Evolutionary conservation across 2,797 vertebrate species (phyloP).

Genomic region (Bradypodion pumilum): DNA sequence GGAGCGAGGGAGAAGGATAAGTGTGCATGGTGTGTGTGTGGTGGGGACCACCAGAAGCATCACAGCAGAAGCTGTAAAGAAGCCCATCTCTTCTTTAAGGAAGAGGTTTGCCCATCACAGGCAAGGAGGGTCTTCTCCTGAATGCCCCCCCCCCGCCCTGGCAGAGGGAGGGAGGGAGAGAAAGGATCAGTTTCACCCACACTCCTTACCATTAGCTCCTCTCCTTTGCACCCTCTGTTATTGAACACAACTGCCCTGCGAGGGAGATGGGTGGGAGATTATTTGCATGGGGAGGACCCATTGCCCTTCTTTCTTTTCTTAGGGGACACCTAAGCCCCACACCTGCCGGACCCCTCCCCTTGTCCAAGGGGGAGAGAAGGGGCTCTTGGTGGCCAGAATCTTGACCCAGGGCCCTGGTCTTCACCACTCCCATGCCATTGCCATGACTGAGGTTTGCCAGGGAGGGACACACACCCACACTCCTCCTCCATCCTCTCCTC

Average conservation of each 20-base stretch:
- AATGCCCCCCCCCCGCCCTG: not conserved
- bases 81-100: not conserved
- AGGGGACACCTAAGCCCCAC: too few relatives aligned
- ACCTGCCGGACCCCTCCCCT: too few relatives aligned
- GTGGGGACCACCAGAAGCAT: not conserved
- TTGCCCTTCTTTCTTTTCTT: too few relatives aligned
- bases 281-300: not conserved
- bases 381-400: too few relatives aligned
- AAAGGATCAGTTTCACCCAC: too few relatives aligned
- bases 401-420: too few relatives aligned
- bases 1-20: not conserved
- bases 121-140: not conserved
- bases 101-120: not conserved
- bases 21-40: not conserved
- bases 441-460: too few relatives aligned
- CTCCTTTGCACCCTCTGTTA: slow-evolving; percentile 82
- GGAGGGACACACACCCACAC: not conserved
- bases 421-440: too few relatives aligned
- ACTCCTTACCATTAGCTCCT: slow-evolving; percentile 82
- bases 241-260: slow-evolving; percentile 84
- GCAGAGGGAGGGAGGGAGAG: not conserved
- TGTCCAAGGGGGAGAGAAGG: too few relatives aligned
- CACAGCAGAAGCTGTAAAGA: not conserved
- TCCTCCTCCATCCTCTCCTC: not conserved
- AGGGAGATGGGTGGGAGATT: not conserved